A percentile compares a stretch with the other conserved stretches of the same genome.
These are phyloP conservation scores for Molanna angustata DNA, from an alignment of 2,888 invertebrate genomes.

Conservation along the genomic window DNA sequence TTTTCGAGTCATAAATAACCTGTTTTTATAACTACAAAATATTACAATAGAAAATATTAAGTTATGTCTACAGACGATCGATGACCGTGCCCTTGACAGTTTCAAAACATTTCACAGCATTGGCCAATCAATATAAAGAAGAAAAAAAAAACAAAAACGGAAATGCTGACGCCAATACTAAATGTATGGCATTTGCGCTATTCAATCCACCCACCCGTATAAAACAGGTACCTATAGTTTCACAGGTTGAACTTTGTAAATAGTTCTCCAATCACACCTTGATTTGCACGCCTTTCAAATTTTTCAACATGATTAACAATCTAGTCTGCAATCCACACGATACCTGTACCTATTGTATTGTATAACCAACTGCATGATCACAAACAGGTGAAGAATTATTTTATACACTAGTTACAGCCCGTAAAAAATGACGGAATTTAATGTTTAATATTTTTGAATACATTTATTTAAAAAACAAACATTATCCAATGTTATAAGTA, in stretches of 20 bases:
- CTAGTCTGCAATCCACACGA: constrained; percentile 4
- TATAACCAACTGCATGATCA: too few species aligned
- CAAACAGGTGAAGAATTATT: neutral
- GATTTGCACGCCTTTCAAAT: constrained; percentile 9
- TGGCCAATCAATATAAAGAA: too few species aligned
- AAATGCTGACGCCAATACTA: neutral
- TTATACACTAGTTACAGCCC: neutral
- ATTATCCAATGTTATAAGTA: too few species aligned
- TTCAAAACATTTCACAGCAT: neutral
- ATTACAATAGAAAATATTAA: too few species aligned
- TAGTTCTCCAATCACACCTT: neutral
- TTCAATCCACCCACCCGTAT: neutral
- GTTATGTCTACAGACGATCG: too few species aligned
- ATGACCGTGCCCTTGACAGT: constrained; percentile 6
- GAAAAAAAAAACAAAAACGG: neutral
- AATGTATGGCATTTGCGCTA: constrained; percentile 1
- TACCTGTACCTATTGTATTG: too few species aligned
- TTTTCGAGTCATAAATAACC: too few species aligned
- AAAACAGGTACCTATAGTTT: neutral
- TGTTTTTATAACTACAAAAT: neutral
- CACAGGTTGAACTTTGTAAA: neutral
- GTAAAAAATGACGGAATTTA: neutral
- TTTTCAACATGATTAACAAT: constrained; percentile 8
- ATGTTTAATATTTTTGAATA: too few species aligned
- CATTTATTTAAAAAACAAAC: too few species aligned